Evolutionary conservation across 2,888 invertebrate species (phyloP), one percentile per base, ranked within the genome.

Genomic region (Acanthosepion lycidas): DNA sequence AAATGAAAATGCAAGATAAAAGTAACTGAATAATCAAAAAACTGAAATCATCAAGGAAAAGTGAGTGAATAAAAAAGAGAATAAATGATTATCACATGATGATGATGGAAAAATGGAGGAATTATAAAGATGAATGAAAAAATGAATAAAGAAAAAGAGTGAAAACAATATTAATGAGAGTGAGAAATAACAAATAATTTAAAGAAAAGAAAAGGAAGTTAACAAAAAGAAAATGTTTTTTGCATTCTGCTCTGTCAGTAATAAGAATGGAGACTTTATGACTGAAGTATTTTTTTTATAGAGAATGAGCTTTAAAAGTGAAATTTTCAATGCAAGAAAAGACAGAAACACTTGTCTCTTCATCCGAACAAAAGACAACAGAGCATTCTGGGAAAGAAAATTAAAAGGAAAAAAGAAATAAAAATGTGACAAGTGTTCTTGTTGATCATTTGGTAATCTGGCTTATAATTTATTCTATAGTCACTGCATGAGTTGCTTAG

Each of bases 231-330:
- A 3, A 78, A 78, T n/a, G 28, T 78, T n/a, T n/a, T 28, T 28
- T 78, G n/a, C n/a, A n/a, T n/a, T 23, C 23, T 78, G n/a, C n/a
- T 12, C 1, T 78, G n/a, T 78, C 15, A 78, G 12, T 78, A n/a
- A 78, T 78, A 78, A 78, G 78, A 78, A 78, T n/a, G 78, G n/a
- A n/a, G 78, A 78, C n/a, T n/a, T n/a, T n/a, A n/a, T n/a, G n/a
- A n/a, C 8, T 15, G 8, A 20, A 3, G n/a, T n/a, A 78, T n/a
- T n/a, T 12, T n/a, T 5, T 78, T 78, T 78, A 12, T 78, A 78
- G n/a, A 78, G n/a, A 78, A 78, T 78, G n/a, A 78, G 4, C n/a
- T 78, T 8, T 42, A 42, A 42, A 42, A 42, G 42, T 42, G 42
- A n/a, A 42, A 42, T 42, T 42, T 42, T 42, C 42, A 42, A 42